Base-by-base conservation (phyloP, 1,140 invertebrate genomes). In the Cotesia glomerata region DNA sequence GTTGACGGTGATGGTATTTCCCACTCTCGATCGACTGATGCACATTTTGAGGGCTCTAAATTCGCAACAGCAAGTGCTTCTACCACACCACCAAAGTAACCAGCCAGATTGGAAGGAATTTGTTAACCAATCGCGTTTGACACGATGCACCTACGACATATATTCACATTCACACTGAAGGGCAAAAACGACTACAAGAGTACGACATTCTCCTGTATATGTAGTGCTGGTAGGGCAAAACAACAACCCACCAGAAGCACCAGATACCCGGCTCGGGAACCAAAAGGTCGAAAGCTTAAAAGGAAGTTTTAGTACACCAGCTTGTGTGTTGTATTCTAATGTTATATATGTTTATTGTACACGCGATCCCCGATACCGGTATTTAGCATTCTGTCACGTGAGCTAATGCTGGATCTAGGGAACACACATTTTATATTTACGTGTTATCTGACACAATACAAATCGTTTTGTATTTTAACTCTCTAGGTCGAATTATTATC, bases 361-460 rank as follows among this genome's bases (percentile, higher is more conserved):
- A 72, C 63, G 70, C 70, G 54, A 72, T 72, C 70, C 32, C 52
- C 66, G 70, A 58, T 36, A 64, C 70, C 63, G 39, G 39, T 45
- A 45, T 45, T 45, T 45, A 45, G 39, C 39, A 45, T 45, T 11
- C 7, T 45, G 39, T 45, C 39, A 45, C 39, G 39, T 45, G 39
- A 45, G 39, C 39, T 45, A 45, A 45, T 9, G 7, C 26, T 26
- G 26, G 5, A 9, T 45, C 39, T 11, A 45, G 11, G 39, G 7
- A 11, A 45, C 11, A 11, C 7, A 45, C 39, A 45, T 11, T 45
- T 7, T 45, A 45, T 11, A 45, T 45, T 45, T 45, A 45, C 39
- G 11, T 45, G 11, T 45, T 45, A 45, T 45, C 39, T 7, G 39
- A 45, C 39, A 45, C 5, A 9, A 11, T 11, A 11, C 11, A 9